phyloP scores from a whole-genome alignment of 2,888 invertebrate genomes.

The Clepsis dumicolana region DNA sequence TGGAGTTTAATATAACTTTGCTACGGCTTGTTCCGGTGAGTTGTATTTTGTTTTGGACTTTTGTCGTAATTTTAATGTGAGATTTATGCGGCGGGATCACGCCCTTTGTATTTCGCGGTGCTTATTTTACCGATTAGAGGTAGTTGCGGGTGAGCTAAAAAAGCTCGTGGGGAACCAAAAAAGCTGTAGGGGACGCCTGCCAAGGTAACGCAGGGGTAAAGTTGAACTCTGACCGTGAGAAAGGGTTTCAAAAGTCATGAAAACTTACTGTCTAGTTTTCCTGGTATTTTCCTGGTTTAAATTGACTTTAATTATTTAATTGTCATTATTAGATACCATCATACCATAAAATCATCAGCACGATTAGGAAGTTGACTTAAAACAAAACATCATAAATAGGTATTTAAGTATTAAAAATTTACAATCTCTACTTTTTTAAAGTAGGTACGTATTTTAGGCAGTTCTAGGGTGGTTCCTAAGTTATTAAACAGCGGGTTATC shows the following conservation, averaged over 20 bases:
- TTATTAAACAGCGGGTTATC: constrained; percentile 58
- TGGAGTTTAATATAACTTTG: constrained; percentile 80
- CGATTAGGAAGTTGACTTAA: too few species aligned
- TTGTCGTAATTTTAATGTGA: constrained; percentile 68
- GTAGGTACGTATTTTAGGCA: too few species aligned
- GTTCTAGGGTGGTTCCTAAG: too few species aligned
- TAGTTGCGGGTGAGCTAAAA: constrained; percentile 51
- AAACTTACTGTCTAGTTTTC: background rate
- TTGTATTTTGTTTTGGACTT: constrained; percentile 66
- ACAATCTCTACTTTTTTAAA: too few species aligned
- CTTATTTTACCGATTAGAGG: constrained; percentile 71
- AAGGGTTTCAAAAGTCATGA: background rate
- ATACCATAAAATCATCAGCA: too few species aligned
- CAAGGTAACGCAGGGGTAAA: background rate
- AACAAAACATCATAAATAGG: too few species aligned
- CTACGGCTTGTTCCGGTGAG: constrained; percentile 81
- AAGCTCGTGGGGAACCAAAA: too few species aligned
- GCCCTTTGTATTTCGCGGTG: constrained; percentile 49
- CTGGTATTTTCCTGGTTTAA: too few species aligned
- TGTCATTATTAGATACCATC: too few species aligned
- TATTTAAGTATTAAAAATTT: too few species aligned
- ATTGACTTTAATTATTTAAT: background rate
- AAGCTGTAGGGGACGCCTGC: background rate
- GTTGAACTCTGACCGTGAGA: background rate
- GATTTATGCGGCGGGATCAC: constrained; percentile 76